phyloP scores from a whole-genome alignment of 2,797 vertebrate genomes.

The Coilia nasus region DNA sequence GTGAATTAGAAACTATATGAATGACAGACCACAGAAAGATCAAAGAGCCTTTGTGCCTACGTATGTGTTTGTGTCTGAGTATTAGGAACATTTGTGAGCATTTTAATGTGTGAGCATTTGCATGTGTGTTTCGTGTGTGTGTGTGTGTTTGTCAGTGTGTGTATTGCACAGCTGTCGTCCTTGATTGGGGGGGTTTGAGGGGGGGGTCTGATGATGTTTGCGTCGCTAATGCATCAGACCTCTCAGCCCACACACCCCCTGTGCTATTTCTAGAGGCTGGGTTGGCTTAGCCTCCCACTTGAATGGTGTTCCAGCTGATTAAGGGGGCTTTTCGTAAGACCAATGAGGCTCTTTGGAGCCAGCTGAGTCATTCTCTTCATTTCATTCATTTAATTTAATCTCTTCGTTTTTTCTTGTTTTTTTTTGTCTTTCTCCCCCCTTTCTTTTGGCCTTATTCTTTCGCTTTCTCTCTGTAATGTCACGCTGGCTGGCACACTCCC shows the following conservation, averaged over 20 bases:
- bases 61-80: not conserved
- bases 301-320: constrained; percentile 25
- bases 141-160: not conserved
- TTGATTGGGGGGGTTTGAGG: not conserved
- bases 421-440: not conserved
- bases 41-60: too few relatives aligned
- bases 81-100: not conserved
- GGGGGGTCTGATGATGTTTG: not conserved
- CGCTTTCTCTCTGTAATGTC: not conserved
- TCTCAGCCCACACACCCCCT: not conserved
- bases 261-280: not conserved
- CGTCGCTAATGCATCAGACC: not conserved
- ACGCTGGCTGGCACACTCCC: constrained; percentile 7
- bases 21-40: too few relatives aligned
- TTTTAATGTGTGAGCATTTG: not conserved
- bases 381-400: constrained; percentile 27
- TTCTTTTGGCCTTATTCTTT: not conserved
- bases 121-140: not conserved
- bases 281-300: constrained; percentile 26
- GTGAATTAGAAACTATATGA: too few relatives aligned
- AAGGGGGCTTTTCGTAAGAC: constrained; percentile 15
- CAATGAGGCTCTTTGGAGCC: constrained; percentile 6
- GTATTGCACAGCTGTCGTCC: not conserved
- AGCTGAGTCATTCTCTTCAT: constrained; percentile 22
- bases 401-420: constrained; percentile 16